Evolutionary conservation across 1,140 invertebrate species (phyloP), one percentile per base, ranked within the genome.

Genomic region (Stenopsyche tienmushanensis): DNA sequence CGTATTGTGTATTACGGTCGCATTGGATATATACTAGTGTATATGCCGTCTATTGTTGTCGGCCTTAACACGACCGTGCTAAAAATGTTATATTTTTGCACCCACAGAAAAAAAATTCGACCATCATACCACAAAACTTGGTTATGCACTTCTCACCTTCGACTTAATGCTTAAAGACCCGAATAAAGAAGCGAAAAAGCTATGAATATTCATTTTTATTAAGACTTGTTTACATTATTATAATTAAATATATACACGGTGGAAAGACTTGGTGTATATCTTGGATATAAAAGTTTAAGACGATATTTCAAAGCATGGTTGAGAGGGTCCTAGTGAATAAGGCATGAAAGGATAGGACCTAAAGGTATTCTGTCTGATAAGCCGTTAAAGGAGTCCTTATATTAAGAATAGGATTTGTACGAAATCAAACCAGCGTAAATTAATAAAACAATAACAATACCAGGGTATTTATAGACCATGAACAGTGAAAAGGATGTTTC

Each of bases 391-490:
- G 13, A 25, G 49, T 52, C 23, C 8, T 55, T 1, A 55, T n/a
- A 55, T 50, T 23, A 29, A n/a, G 54, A 29, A 18, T n/a, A 18
- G 2, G 39, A 24, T 29, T 55, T 58, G 34, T 65, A 45, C 20
- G 54, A 65, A 65, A 65, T 55, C 63, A 65, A 47, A 57, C 13
- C 7, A 25, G 63, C 63, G 63, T 65, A 41, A 65, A 65, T 65
- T 65, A 65, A 65, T 65, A 57, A 65, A 65, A 65, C 63, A 65
- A 65, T 65, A 57, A 21, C 49, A 57, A 44, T 52, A n/a, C 18
- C 47, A 5, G 13, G 5, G 29, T 7, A 34, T 7, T 34, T 7
- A 34, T 13, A 34, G 29, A 34, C 29, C n/a, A 34, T 13, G 29
- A 34, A 34, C 29, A 34, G 5, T 7, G 13, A 7, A 34, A 7